These are phyloP conservation scores for Melanogrammus aeglefinus DNA, from an alignment of 2,797 vertebrate species.

Conservation along the genomic window DNA sequence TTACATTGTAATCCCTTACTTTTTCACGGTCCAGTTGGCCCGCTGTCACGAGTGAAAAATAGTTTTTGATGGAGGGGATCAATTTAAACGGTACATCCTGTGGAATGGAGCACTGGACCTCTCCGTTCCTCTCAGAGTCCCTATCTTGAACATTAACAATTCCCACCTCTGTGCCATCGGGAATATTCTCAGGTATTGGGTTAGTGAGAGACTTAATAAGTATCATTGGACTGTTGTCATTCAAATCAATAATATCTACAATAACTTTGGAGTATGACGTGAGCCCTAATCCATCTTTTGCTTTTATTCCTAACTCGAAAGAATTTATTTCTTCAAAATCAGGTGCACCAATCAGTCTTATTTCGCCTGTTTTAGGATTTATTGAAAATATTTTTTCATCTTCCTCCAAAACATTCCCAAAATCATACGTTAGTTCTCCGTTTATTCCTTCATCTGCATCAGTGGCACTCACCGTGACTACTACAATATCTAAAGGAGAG, in stretches of 20 bases:
- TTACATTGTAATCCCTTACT: conserved; percentile 59
- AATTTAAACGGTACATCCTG: neutral
- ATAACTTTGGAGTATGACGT: neutral
- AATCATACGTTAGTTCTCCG: conserved; percentile 18
- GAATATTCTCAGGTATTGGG: neutral
- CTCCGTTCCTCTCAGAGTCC: neutral
- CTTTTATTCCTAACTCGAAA: neutral
- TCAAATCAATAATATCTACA: neutral
- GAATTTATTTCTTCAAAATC: neutral
- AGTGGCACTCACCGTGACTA: conserved; percentile 56
- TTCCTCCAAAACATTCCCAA: neutral
- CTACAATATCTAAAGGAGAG: conserved; percentile 43
- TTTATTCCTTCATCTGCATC: conserved; percentile 61
- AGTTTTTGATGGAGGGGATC: neutral
- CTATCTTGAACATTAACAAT: neutral
- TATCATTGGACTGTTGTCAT: neutral
- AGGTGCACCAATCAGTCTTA: neutral
- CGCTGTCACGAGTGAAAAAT: conserved; percentile 1
- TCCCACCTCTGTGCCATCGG: neutral
- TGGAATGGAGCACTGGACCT: conserved; percentile 1
- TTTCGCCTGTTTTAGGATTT: neutral
- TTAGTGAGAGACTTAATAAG: neutral
- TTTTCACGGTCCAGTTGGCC: conserved; percentile 37
- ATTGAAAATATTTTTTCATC: conserved; percentile 2
- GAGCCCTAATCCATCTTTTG: neutral